Evolutionary conservation across 2,113 vertebrate genomes (phyloP).

Genomic region (Nothobranchius furzeri): DNA sequence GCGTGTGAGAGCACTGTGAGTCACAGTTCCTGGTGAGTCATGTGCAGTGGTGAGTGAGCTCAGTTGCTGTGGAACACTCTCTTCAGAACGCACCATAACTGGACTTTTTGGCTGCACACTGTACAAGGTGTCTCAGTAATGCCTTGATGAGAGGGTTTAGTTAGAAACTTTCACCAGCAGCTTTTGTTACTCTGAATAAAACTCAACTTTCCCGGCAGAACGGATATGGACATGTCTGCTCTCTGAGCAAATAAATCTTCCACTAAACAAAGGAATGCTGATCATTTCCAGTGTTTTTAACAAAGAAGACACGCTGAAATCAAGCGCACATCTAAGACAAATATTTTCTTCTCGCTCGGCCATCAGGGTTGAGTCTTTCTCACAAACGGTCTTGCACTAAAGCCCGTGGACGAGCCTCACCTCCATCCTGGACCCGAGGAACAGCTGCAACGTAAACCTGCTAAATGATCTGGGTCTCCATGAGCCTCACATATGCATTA

Average conservation of each 20-base stretch:
- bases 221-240: not conserved
- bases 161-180: not conserved
- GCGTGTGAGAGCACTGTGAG: not conserved
- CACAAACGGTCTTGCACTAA: constrained; percentile 55
- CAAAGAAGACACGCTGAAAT: too few species aligned
- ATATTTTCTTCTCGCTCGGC: not conserved
- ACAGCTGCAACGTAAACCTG: constrained; percentile 80
- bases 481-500: constrained; percentile 74
- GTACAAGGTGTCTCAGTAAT: too few species aligned
- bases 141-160: too few species aligned
- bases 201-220: not conserved
- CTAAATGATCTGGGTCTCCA: constrained; percentile 75
- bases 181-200: too few species aligned
- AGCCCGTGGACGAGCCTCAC: constrained; percentile 50
- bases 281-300: too few species aligned
- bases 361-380: constrained; percentile 10
- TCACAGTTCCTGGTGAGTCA: constrained; percentile 2
- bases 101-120: not conserved
- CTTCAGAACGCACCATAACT: not conserved
- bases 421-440: constrained; percentile 53
- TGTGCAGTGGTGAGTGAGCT: not conserved
- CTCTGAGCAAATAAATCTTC: too few species aligned
- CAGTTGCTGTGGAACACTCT: not conserved
- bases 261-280: too few species aligned
- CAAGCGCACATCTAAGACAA: too few species aligned